Conservation (phyloP, 2,797 vertebrate species). For the Scolopax bukidnonensis region DNA sequence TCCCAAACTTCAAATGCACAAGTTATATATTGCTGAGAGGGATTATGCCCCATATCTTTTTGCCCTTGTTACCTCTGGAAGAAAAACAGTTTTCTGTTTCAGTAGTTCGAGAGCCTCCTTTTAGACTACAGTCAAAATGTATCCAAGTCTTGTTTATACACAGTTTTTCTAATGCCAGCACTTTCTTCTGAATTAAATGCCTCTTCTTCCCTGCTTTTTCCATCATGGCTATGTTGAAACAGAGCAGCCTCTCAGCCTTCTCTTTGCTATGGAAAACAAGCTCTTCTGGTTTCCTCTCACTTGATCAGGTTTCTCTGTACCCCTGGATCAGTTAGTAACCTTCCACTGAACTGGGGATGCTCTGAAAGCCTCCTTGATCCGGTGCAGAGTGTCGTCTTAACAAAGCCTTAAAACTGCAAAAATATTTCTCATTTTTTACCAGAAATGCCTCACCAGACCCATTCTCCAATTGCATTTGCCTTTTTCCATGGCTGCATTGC, state of each 20-base stretch:
- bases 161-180: conserved; percentile 6
- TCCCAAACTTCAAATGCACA: neutral
- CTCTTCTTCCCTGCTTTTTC: conserved; percentile 51
- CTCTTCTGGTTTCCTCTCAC: conserved; percentile 48
- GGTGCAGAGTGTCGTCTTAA: neutral
- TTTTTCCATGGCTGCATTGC: conserved; percentile 24
- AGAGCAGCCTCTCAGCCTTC: conserved; percentile 37
- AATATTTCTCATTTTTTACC: conserved; percentile 7
- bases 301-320: conserved; percentile 47
- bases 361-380: conserved; percentile 19
- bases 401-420: neutral
- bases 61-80: neutral
- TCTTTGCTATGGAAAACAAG: conserved; percentile 47
- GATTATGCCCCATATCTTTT: neutral
- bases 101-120: neutral
- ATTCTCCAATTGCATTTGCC: neutral
- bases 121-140: neutral
- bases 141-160: neutral
- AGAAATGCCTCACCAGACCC: conserved; percentile 6
- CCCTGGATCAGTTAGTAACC: conserved; percentile 18
- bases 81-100: neutral
- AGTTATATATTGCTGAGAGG: neutral
- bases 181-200: neutral
- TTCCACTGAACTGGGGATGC: neutral
- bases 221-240: conserved; percentile 42